Evolutionary conservation across 2,797 vertebrate genomes (phyloP).

Genomic region (Sandelia bainsii): DNA sequence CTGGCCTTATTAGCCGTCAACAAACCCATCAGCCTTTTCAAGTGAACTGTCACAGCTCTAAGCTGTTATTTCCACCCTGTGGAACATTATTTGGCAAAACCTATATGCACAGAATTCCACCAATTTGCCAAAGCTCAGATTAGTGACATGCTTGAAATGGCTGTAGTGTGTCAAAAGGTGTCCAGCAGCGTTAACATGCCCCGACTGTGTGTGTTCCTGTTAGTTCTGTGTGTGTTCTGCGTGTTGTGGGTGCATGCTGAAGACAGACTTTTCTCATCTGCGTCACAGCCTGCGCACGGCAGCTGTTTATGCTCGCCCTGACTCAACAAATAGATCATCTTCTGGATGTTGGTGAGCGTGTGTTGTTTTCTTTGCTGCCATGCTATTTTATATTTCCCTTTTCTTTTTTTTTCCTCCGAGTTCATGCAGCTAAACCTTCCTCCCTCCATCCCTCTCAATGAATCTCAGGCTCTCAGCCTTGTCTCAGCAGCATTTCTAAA

Average conservation of each 20-base stretch:
- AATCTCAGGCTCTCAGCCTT: constrained; percentile 4
- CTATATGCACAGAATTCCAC: constrained; percentile 34
- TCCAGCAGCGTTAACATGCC: constrained; percentile 24
- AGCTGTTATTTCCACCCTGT: constrained; percentile 51
- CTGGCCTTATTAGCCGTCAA: constrained; percentile 54
- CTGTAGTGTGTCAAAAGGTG: constrained; percentile 42
- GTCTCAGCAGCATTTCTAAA: constrained; percentile 5
- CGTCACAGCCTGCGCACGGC: constrained; percentile 63
- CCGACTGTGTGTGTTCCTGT: constrained; percentile 50
- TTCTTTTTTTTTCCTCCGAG: background rate
- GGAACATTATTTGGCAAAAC: constrained; percentile 44
- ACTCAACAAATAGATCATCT: constrained; percentile 55
- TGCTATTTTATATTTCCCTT: background rate
- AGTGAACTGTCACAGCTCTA: constrained; percentile 46
- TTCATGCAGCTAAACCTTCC: constrained; percentile 13
- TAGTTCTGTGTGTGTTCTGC: constrained; percentile 39
- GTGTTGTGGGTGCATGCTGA: constrained; percentile 28
- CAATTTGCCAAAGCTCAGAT: constrained; percentile 39
- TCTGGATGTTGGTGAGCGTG: constrained; percentile 13
- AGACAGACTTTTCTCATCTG: constrained; percentile 61
- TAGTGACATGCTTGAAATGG: constrained; percentile 50
- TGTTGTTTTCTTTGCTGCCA: constrained; percentile 3
- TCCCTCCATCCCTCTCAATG: constrained; percentile 12
- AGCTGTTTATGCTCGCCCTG: constrained; percentile 42
- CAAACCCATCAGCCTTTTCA: constrained; percentile 48